These are phyloP conservation scores for Steinernema hermaphroditum DNA, from an alignment of 2,888 invertebrate genomes.

Conservation along the genomic window DNA sequence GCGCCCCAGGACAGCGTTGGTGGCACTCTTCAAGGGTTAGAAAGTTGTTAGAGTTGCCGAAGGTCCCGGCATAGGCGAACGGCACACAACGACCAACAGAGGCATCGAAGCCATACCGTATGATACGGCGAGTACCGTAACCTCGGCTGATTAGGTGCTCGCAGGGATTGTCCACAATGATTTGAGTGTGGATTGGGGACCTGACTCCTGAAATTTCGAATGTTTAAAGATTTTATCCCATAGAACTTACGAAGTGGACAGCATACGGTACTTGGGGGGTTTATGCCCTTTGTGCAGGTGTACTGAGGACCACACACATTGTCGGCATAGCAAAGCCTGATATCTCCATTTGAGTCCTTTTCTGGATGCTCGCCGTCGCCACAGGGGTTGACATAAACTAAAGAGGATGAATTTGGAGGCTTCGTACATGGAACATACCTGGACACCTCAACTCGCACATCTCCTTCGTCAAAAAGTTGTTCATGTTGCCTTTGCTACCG, in stretches of 20 bases:
- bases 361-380: not conserved
- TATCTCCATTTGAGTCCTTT: not conserved
- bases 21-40: constrained; percentile 36
- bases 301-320: constrained; percentile 3
- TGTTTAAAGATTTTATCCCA: not conserved
- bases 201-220: not conserved
- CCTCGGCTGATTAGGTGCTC: not conserved
- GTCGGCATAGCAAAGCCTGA: not conserved
- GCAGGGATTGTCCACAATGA: constrained; percentile 2
- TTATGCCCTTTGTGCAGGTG: not conserved
- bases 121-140: constrained; percentile 3
- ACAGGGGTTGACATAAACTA: constrained; percentile 21
- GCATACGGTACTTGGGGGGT: constrained; percentile 22
- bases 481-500: constrained; percentile 38
- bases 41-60: constrained; percentile 50
- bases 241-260: not conserved
- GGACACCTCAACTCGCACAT: constrained; percentile 30
- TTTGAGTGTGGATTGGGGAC: not conserved
- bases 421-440: not conserved
- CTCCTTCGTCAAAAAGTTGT: constrained; percentile 39
- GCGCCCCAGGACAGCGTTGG: constrained; percentile 34
- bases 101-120: constrained; percentile 25
- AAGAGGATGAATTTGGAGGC: not conserved
- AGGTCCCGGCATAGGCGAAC: constrained; percentile 58
- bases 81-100: constrained; percentile 44